Evolutionary conservation across 2,888 invertebrate genomes (phyloP), one percentile per base, ranked within the genome.

Genomic region (Macroteleia sp.): DNA sequence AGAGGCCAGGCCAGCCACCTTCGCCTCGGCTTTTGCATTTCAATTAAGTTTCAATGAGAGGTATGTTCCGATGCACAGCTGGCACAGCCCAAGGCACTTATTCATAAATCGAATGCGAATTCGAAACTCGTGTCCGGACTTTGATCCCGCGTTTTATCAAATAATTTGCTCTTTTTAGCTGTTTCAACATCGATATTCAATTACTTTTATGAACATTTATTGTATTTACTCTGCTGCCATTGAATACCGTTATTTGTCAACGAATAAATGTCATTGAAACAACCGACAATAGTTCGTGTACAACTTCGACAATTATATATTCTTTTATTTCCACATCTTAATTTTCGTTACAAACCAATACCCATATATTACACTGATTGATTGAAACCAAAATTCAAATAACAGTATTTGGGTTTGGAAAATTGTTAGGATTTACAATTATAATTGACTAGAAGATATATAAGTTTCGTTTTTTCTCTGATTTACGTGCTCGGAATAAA

Each of bases 11-110:
- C 75, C 56, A 64, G 70, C 76, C 81, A 85, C 85, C 83, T 83
- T 82, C 74, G 80, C 77, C 76, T 81, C 80, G 76, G 80, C 81
- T 69, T 69, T 69, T 85, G 87, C 83, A 88, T 87, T 83, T 80
- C 83, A 87, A 88, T 87, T 81, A 86, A 86, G 79, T 87, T 88
- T 86, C 85, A 87, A 88, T 86, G 87, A 85, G 86, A 88, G 86
- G 83, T 82, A 82, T 76, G 81, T 81, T 78, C 67, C 81, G 81
- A 76, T 75, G 79, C 73, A 81, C 79, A 84, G 74, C 85, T 80
- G 61, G 74, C 79, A 81, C 78, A 81, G 82, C 77, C 82, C 79
- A 80, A 81, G 70, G 77, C 75, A 82, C 84, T 84, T 86, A 87
- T 87, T 87, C 86, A 86, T 85, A 86, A 87, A 85, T 84, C 82